These are phyloP conservation scores for Drosophila subobscura DNA, from an alignment of 1,140 invertebrate species.

Conservation along the genomic window DNA sequence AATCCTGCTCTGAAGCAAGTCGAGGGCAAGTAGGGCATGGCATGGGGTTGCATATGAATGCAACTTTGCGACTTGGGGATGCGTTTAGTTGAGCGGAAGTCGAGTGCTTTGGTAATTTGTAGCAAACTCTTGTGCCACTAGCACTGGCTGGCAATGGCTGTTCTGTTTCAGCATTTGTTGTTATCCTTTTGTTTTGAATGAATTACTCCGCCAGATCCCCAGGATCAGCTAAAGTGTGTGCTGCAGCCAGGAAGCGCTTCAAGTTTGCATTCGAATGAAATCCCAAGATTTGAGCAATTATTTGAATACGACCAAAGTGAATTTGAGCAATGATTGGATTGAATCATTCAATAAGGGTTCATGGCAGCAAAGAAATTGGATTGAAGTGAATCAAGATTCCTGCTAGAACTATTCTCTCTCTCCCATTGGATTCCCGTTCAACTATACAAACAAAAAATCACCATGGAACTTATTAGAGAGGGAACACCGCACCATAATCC, in stretches of 20 bases:
- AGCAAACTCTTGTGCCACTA: constrained; percentile 49
- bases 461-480: too few species aligned
- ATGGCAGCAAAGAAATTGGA: too few species aligned
- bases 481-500: too few species aligned
- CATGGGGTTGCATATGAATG: constrained; percentile 30
- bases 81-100: constrained; percentile 77
- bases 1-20: constrained; percentile 31
- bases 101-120: constrained; percentile 77
- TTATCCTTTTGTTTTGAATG: constrained; percentile 46
- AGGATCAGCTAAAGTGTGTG: constrained; percentile 54
- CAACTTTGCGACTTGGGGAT: constrained; percentile 51
- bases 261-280: constrained; percentile 4
- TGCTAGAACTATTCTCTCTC: too few species aligned
- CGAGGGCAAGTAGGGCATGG: constrained; percentile 2
- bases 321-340: not conserved
- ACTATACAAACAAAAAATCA: too few species aligned
- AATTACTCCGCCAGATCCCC: constrained; percentile 52
- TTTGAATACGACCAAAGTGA: not conserved
- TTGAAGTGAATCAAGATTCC: too few species aligned
- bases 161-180: not conserved
- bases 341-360: too few species aligned
- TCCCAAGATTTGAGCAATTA: constrained; percentile 4
- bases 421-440: too few species aligned
- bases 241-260: constrained; percentile 2
- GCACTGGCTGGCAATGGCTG: not conserved